phyloP scores from a whole-genome alignment of 2,797 vertebrate species.

The Typhlichthys eigenmanni region DNA sequence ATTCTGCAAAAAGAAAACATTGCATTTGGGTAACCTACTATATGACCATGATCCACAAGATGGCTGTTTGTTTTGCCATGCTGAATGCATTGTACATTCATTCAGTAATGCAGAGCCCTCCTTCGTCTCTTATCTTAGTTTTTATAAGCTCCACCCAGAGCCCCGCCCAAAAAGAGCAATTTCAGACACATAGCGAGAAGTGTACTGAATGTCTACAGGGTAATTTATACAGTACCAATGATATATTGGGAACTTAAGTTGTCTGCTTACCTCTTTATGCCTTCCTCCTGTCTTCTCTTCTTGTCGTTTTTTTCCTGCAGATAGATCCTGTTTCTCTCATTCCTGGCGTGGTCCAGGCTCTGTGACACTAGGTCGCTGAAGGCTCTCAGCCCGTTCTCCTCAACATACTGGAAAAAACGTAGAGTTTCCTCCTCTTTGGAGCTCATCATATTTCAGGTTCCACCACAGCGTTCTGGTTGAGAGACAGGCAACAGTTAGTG shows the following conservation, averaged over 20 bases:
- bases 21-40: neutral
- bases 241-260: too few relatives aligned
- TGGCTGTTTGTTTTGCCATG: too few relatives aligned
- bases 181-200: too few relatives aligned
- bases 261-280: conserved; percentile 89
- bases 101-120: too few relatives aligned
- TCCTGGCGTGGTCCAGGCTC: conserved; percentile 93
- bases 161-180: too few relatives aligned
- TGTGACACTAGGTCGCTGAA: conserved; percentile 93
- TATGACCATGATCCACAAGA: too few relatives aligned
- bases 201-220: too few relatives aligned
- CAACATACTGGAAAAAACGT: conserved; percentile 95
- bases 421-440: conserved; percentile 91
- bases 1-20: neutral
- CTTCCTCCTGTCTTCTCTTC: conserved; percentile 95
- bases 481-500: conserved; percentile 29
- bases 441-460: conserved; percentile 92
- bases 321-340: conserved; percentile 92
- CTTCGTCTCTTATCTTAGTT: too few relatives aligned
- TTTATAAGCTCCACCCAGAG: too few relatives aligned
- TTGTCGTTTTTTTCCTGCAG: conserved; percentile 97
- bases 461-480: conserved; percentile 81
- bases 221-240: too few relatives aligned
- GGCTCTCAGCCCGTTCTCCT: conserved; percentile 94
- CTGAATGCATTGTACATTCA: too few relatives aligned